Conservation (phyloP, 2,888 invertebrate species). For the Tridacna crocea region DNA sequence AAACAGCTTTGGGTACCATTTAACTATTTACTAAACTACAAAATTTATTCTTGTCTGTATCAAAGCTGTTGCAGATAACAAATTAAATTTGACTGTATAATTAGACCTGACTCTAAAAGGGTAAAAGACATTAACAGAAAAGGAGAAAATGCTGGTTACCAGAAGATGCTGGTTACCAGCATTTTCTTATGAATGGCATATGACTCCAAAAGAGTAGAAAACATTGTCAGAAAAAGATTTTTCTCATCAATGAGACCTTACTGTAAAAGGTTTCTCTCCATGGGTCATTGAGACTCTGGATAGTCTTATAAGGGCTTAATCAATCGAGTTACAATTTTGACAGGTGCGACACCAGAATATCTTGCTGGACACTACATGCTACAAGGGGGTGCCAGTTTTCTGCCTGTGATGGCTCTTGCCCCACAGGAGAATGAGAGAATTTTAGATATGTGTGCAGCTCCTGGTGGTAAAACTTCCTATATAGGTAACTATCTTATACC, state of each 20-base stretch:
- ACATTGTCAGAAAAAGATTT: too few relatives aligned
- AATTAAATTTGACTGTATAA: too few relatives aligned
- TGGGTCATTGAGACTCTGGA: too few relatives aligned
- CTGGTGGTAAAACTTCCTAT: conserved; percentile 99
- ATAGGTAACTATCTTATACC: conserved; percentile 86
- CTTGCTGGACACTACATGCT: conserved; percentile 98
- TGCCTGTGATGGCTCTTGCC: conserved; percentile 98
- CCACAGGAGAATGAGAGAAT: conserved; percentile 97
- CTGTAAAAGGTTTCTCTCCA: too few relatives aligned
- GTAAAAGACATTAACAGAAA: not conserved
- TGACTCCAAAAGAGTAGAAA: not conserved
- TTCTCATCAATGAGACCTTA: too few relatives aligned
- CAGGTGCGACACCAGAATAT: conserved; percentile 97
- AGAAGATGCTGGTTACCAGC: not conserved
- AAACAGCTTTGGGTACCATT: too few relatives aligned
- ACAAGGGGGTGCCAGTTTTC: conserved; percentile 96
- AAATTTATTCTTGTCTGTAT: too few relatives aligned
- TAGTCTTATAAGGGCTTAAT: too few relatives aligned
- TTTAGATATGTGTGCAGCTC: conserved; percentile 98
- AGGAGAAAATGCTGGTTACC: not conserved
- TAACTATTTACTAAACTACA: too few relatives aligned
- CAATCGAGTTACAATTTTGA: not conserved
- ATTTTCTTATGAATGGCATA: not conserved
- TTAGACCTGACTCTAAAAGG: too few relatives aligned
- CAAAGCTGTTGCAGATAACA: too few relatives aligned